Evolutionary conservation across 2,888 invertebrate species (phyloP), one percentile per base, ranked within the genome.

Genomic region (Helobdella robusta): DNA sequence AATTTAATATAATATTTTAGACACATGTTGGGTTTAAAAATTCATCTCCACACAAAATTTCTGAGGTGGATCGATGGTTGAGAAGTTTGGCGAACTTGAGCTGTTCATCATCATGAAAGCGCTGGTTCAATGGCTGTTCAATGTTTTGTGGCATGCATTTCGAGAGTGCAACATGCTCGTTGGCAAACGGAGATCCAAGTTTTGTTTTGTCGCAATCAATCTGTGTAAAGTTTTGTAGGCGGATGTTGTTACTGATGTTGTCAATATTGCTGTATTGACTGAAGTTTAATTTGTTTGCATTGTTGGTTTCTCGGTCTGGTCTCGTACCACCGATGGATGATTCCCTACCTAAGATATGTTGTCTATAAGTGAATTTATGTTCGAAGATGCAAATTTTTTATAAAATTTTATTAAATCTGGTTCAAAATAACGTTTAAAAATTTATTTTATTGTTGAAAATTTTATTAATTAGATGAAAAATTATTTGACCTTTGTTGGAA

Each of bases 11-110:
- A n/a, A n/a, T n/a, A n/a, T n/a, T n/a, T 50, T 44, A 62, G 18
- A 62, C 62, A 35, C 62, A 62, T 2, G 62, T 62, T 18, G 62
- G 62, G n/a, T 62, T 62, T 6, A 62, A 28, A 30, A 62, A 50
- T 30, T 62, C 62, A 32, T 62, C 62, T 34, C 62, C 62, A 50
- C 50, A 50, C n/a, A n/a, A n/a, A n/a, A n/a, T n/a, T n/a, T n/a
- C n/a, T n/a, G n/a, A n/a, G n/a, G n/a, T n/a, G n/a, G n/a, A n/a
- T n/a, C n/a, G n/a, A n/a, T n/a, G n/a, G n/a, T n/a, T n/a, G n/a
- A n/a, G n/a, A n/a, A n/a, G n/a, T n/a, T n/a, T n/a, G n/a, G n/a
- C n/a, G n/a, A n/a, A n/a, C n/a, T n/a, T n/a, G n/a, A n/a, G n/a
- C n/a, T 54, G 23, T n/a, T 54, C 30, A 32, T 8, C 6, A 23